Evolutionary conservation across 2,113 vertebrate genomes (phyloP), one percentile per base, ranked within the genome.

Genomic region (Brachyhypopomus occidentalis): DNA sequence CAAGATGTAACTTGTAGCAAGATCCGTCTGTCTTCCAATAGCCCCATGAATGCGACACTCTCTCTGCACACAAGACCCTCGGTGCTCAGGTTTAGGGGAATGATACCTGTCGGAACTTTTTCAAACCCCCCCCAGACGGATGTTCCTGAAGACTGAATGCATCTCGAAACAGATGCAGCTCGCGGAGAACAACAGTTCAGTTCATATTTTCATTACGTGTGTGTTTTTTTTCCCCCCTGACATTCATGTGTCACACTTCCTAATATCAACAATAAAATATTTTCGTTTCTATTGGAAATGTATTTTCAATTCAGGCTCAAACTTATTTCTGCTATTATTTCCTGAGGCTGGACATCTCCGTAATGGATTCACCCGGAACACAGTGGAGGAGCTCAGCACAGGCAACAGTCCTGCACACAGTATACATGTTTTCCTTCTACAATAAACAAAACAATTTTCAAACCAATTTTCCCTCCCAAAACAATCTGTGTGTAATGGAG

Each of bases 391-490:
- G 84, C 62, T 77, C 20, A 71, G 70, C 77, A 60, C 73, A 0
- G 30, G 30, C 71, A 72, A 71, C 84, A 58, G 72, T 48, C 58
- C 59, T 76, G 59, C 81, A 59, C 72, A 80, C 72, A 58, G 80
- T 77, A 79, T 63, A 64, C 55, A 7, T 82, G 72, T 80, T 80
- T 79, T 83, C 75, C 78, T 74, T 84, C 76, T 62, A 73, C 77
- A 67, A 78, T 83, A 87, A 87, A 84, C 83, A 86, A 86, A 84
- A 80, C 85, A 87, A 87, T 84, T 87, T 87, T 84, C 85, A 52
- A 85, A 85, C 84, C 81, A 85, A 85, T 85, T 83, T 83, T 64
- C 73, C 73, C 70, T 74, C 85, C 77, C 70, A 55, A 87, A 87
- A 87, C 85, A 84, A 78, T 83, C 79, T 27, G 63, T 73, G 83